Base-by-base conservation (phyloP, 2,888 invertebrate species). In the Sarcophaga rosellei region DNA sequence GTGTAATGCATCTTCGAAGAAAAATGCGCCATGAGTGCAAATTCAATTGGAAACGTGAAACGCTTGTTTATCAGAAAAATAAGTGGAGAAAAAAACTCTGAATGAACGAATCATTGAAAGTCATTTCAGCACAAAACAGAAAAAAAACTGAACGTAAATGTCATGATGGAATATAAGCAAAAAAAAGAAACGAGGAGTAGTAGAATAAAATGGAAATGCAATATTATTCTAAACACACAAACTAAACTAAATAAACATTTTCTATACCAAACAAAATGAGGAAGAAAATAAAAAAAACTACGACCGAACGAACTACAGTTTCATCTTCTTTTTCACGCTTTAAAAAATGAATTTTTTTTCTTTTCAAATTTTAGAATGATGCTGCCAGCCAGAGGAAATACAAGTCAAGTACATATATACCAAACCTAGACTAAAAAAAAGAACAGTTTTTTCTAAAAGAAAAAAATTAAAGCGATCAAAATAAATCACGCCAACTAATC, bases 401-500 rank as follows among this genome's bases (percentile, higher is more conserved):
- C 57, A n/a, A 35, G 25, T 35, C 63, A 53, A 25, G 35, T 35
- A 35, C 35, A 35, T 8, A 25, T 4, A 23, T 10, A 25, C 11
- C 5, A 57, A 57, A 62, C 12, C 8, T 25, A 15, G 23, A 74
- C 25, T 0, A 65, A 65, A 20, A 75, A 66, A 70, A 25, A 44
- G 5, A 11, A 4, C 17, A 65, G 1, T 23, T 8, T 25, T 1
- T 57, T 57, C 61, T 23, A 25, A 61, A 20, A 15, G 63, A 8
- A 61, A 44, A 17, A 68, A 45, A 81, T n/a, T 35, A 78, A 75
- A 84, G 23, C 68, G 17, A 74, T 84, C 66, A 77, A 63, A 87
- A 84, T 78, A 81, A 81, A 79, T 81, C 84, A 87, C 75, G 75
- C 84, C 81, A 75, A 79, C 70, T 79, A 87, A 84, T 87, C 68